A percentile compares a stretch with the other conserved stretches of the same genome.
These are phyloP conservation scores for Atrina japonica DNA, from an alignment of 2,888 invertebrate species.

Conservation along the genomic window DNA sequence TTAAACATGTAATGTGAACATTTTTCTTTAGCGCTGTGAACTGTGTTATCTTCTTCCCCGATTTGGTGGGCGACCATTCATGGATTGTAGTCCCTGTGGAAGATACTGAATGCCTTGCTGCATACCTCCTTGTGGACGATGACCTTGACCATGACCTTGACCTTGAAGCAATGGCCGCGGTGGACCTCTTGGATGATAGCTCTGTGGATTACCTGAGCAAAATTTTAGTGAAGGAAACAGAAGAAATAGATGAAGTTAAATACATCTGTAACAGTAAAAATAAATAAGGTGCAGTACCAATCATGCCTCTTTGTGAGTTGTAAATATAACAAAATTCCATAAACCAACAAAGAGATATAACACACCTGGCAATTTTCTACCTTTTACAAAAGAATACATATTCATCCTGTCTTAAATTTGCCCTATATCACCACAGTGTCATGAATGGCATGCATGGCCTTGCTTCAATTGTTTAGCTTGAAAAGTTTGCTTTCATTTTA, in stretches of 20 bases:
- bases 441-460: no score
- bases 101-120: not conserved
- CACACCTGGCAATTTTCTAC: no score
- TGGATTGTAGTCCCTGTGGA: conserved; percentile 7
- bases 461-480: no score
- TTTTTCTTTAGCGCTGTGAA: no score
- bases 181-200: conserved; percentile 21
- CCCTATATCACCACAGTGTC: not conserved
- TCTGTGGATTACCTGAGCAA: conserved; percentile 27
- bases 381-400: no score
- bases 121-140: conserved; percentile 3
- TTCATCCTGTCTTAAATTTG: not conserved
- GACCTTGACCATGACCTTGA: conserved; percentile 18
- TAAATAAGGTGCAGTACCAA: no score
- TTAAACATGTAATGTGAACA: no score
- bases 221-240: conserved; percentile 12
- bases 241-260: conserved; percentile 2
- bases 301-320: no score
- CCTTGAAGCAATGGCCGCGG: conserved; percentile 26
- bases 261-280: not conserved
- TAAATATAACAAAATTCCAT: not conserved
- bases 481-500: no score
- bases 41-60: conserved; percentile 10
- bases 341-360: no score
- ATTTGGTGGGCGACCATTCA: conserved; percentile 25